phyloP scores from a whole-genome alignment of 2,113 vertebrate species.

The Uria lomvia region DNA sequence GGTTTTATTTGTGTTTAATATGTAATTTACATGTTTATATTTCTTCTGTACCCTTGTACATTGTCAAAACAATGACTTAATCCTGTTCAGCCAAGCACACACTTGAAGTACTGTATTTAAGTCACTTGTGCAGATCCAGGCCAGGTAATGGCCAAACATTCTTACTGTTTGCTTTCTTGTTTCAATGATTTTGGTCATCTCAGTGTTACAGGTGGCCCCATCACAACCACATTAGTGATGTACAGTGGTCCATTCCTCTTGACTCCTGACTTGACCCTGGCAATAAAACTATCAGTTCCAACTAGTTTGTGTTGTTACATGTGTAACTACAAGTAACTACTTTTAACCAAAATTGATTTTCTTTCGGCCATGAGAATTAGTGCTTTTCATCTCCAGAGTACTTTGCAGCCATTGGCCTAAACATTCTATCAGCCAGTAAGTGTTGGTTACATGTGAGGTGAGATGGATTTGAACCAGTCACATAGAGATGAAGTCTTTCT shows the following conservation, averaged over 20 bases:
- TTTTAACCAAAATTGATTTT: neutral
- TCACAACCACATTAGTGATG: neutral
- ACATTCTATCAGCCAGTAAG: neutral
- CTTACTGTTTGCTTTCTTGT: neutral
- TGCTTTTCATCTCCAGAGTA: neutral
- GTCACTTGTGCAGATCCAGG: neutral
- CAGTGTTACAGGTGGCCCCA: neutral
- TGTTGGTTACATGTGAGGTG: neutral
- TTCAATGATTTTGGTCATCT: neutral
- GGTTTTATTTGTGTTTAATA: neutral
- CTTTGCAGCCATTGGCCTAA: neutral
- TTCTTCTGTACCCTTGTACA: neutral
- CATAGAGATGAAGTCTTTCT: neutral
- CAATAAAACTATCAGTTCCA: neutral
- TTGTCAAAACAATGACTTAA: neutral
- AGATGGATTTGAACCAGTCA: neutral
- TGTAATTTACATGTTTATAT: neutral
- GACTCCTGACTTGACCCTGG: neutral
- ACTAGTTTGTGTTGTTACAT: neutral
- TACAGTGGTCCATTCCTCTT: neutral
- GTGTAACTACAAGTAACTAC: neutral
- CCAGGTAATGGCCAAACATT: neutral
- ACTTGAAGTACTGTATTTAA: neutral
- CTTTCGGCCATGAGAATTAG: neutral
- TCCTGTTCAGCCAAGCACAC: neutral